Evolutionary conservation across 2,113 vertebrate genomes (phyloP), one percentile per base, ranked within the genome.

Genomic region (Corvus cornix): DNA sequence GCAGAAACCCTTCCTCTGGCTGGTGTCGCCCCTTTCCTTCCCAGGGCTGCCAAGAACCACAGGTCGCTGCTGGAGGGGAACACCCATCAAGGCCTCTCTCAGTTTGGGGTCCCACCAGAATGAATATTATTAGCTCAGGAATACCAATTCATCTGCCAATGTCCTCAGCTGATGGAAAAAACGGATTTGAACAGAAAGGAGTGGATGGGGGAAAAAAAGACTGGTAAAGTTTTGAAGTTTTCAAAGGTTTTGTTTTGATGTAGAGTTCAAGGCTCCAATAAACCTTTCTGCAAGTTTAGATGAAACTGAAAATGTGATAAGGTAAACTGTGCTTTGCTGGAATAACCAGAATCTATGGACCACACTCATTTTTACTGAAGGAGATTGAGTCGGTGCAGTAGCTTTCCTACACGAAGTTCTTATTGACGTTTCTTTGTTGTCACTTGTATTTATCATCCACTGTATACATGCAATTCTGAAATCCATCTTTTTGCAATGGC

Each of bases 21-120:
- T 73, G 30, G 28, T 52, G n/a, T 92, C 2, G 3, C 68, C 67
- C 74, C 49, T 88, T 94, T 73, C 35, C 88, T 92, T 60, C 53
- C 52, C 49, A 16, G 11, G 27, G 13, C 69, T 94, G 93, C 95
- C 95, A 97, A 87, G 85, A 95, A 84, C 84, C 69, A 26, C 77
- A 90, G 73, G 82, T 77, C 1, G 0, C 41, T 69, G 77, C 69
- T 77, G 73, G 63, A 93, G 60, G 51, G 51, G 77, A 94, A 79
- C 64, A 94, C 62, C 49, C 39, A 55, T 11, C 5, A 6, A 9
- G 20, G 26, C 33, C 31, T 73, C 44, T 70, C 56, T 30, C 10
- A 30, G 27, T n/a, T 19, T 44, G 66, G 64, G 22, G 24, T 51
- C n/a, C n/a, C 37, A 84, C 9, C 28, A 69, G 51, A 64, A 72